A percentile compares a stretch with the other conserved stretches of the same genome.
phyloP scores from a whole-genome alignment of 2,888 invertebrate genomes.

The Lacanobia oleracea region DNA sequence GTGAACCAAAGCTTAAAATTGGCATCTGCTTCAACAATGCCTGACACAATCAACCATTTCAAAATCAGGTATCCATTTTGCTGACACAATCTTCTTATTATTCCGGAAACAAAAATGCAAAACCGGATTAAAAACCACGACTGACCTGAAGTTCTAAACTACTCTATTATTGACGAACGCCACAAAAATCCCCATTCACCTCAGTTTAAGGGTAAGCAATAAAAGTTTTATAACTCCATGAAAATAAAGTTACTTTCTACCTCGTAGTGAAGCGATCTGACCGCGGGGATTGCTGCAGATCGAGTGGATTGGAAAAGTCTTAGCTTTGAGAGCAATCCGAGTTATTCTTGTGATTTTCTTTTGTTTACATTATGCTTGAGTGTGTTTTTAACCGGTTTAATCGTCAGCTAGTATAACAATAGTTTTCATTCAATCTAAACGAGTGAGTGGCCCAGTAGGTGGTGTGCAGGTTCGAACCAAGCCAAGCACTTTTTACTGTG shows the following conservation, averaged over 20 bases:
- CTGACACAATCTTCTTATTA: no score
- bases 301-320: conserved; percentile 36
- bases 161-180: conserved; percentile 36
- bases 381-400: background rate
- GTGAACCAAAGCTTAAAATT: no score
- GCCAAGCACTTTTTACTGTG: background rate
- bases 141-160: conserved; percentile 9
- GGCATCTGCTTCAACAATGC: no score
- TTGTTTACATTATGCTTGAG: conserved; percentile 11
- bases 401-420: no score
- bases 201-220: conserved; percentile 36
- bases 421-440: no score
- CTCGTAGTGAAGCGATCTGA: conserved; percentile 30
- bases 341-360: conserved; percentile 8
- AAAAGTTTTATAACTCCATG: conserved; percentile 57
- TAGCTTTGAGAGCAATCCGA: conserved; percentile 11
- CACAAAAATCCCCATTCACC: conserved; percentile 43
- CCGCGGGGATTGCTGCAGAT: conserved; percentile 42
- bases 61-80: no score
- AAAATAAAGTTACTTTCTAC: conserved; percentile 46
- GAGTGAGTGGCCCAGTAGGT: no score
- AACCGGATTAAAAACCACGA: conserved; percentile 16
- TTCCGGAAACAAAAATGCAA: background rate
- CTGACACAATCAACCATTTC: no score
- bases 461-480: background rate